phyloP scores from a whole-genome alignment of 2,888 invertebrate genomes.

The Epirrita christyi region DNA sequence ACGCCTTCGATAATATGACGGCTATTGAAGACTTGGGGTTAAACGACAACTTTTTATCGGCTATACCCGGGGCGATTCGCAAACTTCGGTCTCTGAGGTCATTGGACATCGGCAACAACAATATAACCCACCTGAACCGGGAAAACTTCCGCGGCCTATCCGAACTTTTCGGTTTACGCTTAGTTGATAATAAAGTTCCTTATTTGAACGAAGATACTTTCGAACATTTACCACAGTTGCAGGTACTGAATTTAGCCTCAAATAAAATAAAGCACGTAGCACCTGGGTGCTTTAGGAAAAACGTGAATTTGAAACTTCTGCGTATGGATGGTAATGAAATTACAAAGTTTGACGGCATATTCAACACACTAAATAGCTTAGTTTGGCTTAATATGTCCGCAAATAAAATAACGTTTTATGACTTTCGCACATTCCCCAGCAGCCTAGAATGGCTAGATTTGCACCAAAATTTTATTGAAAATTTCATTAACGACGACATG shows the following conservation, averaged over 20 bases:
- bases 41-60: slow-evolving; percentile 88
- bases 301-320: slow-evolving; percentile 88
- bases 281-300: slow-evolving; percentile 89
- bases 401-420: slow-evolving; percentile 90
- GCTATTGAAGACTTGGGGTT: slow-evolving; percentile 90
- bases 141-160: slow-evolving; percentile 90
- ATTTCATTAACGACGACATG: slow-evolving; percentile 85
- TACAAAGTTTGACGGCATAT: slow-evolving; percentile 88
- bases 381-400: slow-evolving; percentile 92
- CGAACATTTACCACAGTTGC: slow-evolving; percentile 89
- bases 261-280: slow-evolving; percentile 90
- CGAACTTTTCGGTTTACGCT: slow-evolving; percentile 89
- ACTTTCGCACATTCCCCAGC: slow-evolving; percentile 90
- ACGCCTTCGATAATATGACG: slow-evolving; percentile 91
- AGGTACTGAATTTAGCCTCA: slow-evolving; percentile 91
- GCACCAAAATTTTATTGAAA: slow-evolving; percentile 89
- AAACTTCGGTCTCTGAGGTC: slow-evolving; percentile 89
- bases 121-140: slow-evolving; percentile 88
- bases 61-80: slow-evolving; percentile 87
- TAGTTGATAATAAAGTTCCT: slow-evolving; percentile 92
- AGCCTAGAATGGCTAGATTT: slow-evolving; percentile 92
- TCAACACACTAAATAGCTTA: slow-evolving; percentile 88
- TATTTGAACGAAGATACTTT: slow-evolving; percentile 91
- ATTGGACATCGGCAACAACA: slow-evolving; percentile 92
- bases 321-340: slow-evolving; percentile 92